Evolutionary conservation across 2,888 invertebrate genomes (phyloP), one percentile per base, ranked within the genome.

Genomic region (Cephus runcator): DNA sequence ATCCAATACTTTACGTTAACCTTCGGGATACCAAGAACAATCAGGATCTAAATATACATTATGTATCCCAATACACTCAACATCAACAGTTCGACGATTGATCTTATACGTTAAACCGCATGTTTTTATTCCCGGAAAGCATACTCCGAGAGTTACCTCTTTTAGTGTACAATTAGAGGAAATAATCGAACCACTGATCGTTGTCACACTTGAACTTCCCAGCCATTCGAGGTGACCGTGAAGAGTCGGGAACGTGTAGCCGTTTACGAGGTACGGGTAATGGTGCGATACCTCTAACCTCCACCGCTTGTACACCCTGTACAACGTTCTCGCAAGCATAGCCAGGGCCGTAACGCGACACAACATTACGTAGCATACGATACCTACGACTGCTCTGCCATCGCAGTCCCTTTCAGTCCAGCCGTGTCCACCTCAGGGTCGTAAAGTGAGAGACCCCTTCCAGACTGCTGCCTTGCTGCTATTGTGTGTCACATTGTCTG

Each of bases 401-500:
- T 71, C 31, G 71, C 15, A 31, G 71, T 71, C 71, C 71, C 33
- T 71, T 71, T 71, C 71, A 9, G 31, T 71, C 4, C 71, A 31
- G 71, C 75, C 77, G 78, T 76, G 80, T 79, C 79, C 80, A 77
- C 76, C 80, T 79, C 77, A 79, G 79, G 79, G 83, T 84, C 83
- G 79, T 83, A 83, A 83, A 83, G 80, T 81, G 80, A 69, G 71
- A 77, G 71, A 71, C 73, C 73, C 77, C 77, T 77, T 69, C 75
- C 79, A 73, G 76, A 68, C 80, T 78, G 75, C 75, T 79, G 77
- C 81, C 80, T 79, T 76, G 79, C 80, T 71, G 81, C 82, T 81
- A 85, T 83, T 84, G 83, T 83, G 77, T 83, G 82, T 83, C 81
- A 81, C 85, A 85, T 83, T 84, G 83, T 85, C 83, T 81, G 80